Base-by-base conservation (phyloP, 2,113 vertebrate genomes). In the Entelurus aequoreus region DNA sequence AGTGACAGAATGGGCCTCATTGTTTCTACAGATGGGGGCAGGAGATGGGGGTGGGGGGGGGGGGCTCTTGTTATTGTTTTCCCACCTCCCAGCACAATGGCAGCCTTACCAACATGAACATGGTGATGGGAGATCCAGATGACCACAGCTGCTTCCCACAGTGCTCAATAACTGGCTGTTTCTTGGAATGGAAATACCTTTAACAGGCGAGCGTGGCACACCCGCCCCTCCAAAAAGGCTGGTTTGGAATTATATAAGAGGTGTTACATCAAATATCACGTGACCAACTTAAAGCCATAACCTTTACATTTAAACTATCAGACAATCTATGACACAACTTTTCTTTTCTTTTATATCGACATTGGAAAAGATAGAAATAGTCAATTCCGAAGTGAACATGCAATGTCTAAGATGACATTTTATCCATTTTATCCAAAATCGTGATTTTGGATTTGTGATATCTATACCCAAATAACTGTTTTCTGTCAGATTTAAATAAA, bases 111-210 rank as follows among this genome's bases (percentile, higher is more conserved):
- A 77, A 68, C 74, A 78, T 10, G 13, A 16, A n/a, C n/a, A n/a
- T 10, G 13, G 16, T 4, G 16, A 47, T 61, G 36, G 35, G 37
- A 42, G 52, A 72, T 76, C 66, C 75, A 72, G 61, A 71, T 65
- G 66, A 56, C 67, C 13, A 0, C 9, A 4, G 38, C 68, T 63
- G 66, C 51, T 82, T 82, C 81, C 75, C 77, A 80, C 72, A 70
- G 37, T 64, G 19, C 54, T 6, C 55, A 8, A 1, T 21, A 51
- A 67, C 53, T 16, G 1, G 28, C 40, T 64, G 62, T 79, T 74
- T 71, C 48, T 57, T 37, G 74, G 77, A 80, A 69, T 8, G 1
- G 13, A 37, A 56, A 47, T 69, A 16, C 47, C 36, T 64, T 36
- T 12, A 78, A 60, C 67, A 75, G 54, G 73, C 14, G 1, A 21